Evolutionary conservation across 2,113 vertebrate genomes (phyloP), one percentile per base, ranked within the genome.

Genomic region (Amazona vittata): DNA sequence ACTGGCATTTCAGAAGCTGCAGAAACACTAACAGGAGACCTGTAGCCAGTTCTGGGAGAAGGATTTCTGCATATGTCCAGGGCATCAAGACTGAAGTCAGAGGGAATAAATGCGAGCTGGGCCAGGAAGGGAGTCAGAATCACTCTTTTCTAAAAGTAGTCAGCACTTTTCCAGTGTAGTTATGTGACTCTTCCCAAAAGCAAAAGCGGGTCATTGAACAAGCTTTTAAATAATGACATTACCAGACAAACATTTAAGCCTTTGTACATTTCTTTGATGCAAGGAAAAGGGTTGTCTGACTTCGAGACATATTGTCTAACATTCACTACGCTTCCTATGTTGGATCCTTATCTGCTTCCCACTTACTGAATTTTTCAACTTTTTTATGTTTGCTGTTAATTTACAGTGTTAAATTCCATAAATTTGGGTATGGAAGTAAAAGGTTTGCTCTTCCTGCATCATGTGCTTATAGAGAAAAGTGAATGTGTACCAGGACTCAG

Each of bases 171-270:
- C 29, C 39, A 15, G 9, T 35, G 14, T 41, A 19, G 28, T 71
- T 68, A 7, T 0, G 2, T 43, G 53, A 41, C 35, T 65, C 39
- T 55, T 78, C 69, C 22, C 37, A 67, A 63, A 90, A 74, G 29
- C 24, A 62, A 15, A 91, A 70, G 25, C 12, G 0, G 0, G 69
- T 60, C 20, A 2, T 1, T 70, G 33, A 79, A 33, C 19, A 39
- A 15, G 4, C 28, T 78, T 87, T 65, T 62, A 21, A 47, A 33
- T 62, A 50, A 21, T 44, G 26, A 14, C 11, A 5, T 49, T 86
- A 9, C 8, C 39, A 57, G 64, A 33, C n/a, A 78, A 31, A 46
- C 3, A 11, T 16, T 6, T 28, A 2, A 17, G 15, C 39, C 74
- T 84, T 67, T 49, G 50, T 67, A 7, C 11, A 31, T 10, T 55